Evolutionary conservation across 2,113 vertebrate species (phyloP), one percentile per base, ranked within the genome.

Genomic region (Colius striatus): DNA sequence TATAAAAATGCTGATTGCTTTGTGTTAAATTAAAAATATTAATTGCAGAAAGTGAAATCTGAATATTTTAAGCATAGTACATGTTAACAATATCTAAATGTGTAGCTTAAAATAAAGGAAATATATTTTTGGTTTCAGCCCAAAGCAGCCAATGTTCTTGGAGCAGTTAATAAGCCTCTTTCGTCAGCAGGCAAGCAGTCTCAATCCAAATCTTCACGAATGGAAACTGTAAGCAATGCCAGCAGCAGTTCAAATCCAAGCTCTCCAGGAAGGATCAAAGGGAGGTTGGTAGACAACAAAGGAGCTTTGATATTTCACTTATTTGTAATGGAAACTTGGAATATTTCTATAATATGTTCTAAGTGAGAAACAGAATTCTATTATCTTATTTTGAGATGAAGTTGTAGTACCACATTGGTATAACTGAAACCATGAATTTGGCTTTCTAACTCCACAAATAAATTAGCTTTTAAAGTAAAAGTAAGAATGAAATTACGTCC

Each of bases 141-240:
- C 68, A 99, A 99, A 98, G 99, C 99, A 48, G 98, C 99, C 68
- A 99, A 99, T 90, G 99, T 99, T 90, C 98, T 99, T 87, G 99
- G 99, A 41, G 99, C 99, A 32, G 99, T 99, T 84, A 99, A 99
- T 98, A 99, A 99, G 97, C 99, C 99, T 13, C 98, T 99, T 96
- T 98, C 99, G 30, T 98, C 99, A 82, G 99, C 99, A 75, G 99
- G 99, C 91, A 99, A 99, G 93, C 99, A 98, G 85, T 98, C 99
- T 87, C 99, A 99, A 94, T 99, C 98, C 93, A 99, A 99, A 98
- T 98, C 99, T 41, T 99, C 99, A 79, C 98, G 99, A 72, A 99
- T 99, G 99, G 99, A 99, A 97, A 99, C 99, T 51, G 98, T 99
- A 97, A 99, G 99, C 98, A 99, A 99, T 88, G 99, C 99, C 47